Percentiles rank a stretch among this genome's conserved stretches.
These are phyloP conservation scores for Leptinotarsa undecemlineata DNA, from an alignment of 1,140 invertebrate species.

Conservation along the genomic window DNA sequence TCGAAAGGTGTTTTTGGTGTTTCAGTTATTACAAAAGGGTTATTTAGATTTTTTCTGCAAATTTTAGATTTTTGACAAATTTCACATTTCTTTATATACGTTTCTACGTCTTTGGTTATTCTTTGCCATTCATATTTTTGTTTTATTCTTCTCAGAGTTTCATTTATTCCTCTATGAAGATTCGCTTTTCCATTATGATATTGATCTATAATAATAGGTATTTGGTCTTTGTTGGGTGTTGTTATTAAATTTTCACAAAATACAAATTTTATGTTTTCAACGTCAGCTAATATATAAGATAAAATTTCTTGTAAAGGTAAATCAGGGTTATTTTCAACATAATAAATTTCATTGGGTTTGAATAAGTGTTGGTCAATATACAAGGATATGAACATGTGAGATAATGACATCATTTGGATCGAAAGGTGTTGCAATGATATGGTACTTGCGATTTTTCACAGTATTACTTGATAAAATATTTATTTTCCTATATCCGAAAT, in stretches of 20 bases:
- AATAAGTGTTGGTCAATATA: conserved; percentile 22
- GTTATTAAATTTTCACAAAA: conserved; percentile 27
- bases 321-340: conserved; percentile 21
- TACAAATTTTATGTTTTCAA: conserved; percentile 20
- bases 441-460: conserved; percentile 25
- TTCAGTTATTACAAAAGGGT: conserved; percentile 27
- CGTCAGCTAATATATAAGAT: conserved; percentile 20
- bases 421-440: conserved; percentile 23
- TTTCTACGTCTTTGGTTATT: conserved; percentile 25
- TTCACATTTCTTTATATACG: conserved; percentile 26
- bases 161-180: conserved; percentile 26
- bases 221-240: conserved; percentile 22
- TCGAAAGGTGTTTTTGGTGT: conserved; percentile 28
- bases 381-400: conserved; percentile 22
- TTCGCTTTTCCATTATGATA: conserved; percentile 25
- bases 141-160: conserved; percentile 25
- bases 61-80: conserved; percentile 32
- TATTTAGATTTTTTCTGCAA: conserved; percentile 29
- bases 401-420: conserved; percentile 13
- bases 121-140: conserved; percentile 30
- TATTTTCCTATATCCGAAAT: conserved; percentile 14
- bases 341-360: conserved; percentile 18
- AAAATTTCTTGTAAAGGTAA: conserved; percentile 26
- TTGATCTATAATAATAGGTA: conserved; percentile 26
- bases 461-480: conserved; percentile 24